These are phyloP conservation scores for Orchesellides sinensis DNA, from an alignment of 2,888 invertebrate genomes.

Conservation along the genomic window DNA sequence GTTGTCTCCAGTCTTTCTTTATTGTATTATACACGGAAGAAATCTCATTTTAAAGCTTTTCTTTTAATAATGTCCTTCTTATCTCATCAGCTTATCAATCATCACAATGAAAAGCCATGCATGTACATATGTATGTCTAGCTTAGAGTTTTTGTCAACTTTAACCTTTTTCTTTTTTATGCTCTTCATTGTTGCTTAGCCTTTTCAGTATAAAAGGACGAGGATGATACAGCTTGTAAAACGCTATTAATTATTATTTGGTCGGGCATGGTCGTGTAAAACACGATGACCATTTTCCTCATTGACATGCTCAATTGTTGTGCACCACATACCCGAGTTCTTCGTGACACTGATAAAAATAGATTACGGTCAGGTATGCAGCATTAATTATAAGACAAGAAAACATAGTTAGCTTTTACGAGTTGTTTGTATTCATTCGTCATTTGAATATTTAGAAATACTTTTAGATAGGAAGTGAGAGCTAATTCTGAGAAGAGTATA, in stretches of 20 bases:
- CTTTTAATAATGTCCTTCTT: slow-evolving; percentile 59
- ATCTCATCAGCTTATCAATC: slow-evolving; percentile 61
- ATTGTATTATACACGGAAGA: slow-evolving; percentile 12
- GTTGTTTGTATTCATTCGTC: too few species aligned
- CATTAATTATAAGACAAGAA: not conserved
- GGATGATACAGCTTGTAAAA: slow-evolving; percentile 41
- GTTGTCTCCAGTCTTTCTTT: slow-evolving; percentile 45
- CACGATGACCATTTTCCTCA: not conserved
- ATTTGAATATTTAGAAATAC: too few species aligned
- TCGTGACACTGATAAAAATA: not conserved
- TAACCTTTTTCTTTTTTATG: slow-evolving; percentile 33
- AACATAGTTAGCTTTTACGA: not conserved
- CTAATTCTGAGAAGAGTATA: too few species aligned
- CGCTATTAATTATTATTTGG: slow-evolving; percentile 58
- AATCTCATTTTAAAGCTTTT: slow-evolving; percentile 34
- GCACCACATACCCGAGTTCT: too few species aligned
- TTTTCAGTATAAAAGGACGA: slow-evolving; percentile 14
- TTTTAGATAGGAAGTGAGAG: too few species aligned
- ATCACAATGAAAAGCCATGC: slow-evolving; percentile 38
- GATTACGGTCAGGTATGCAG: too few species aligned
- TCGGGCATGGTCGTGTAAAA: slow-evolving; percentile 21
- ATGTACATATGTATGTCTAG: slow-evolving; percentile 12
- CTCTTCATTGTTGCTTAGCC: not conserved
- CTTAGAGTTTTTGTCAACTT: slow-evolving; percentile 68
- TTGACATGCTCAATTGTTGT: not conserved